Evolutionary conservation across 2,113 vertebrate genomes (phyloP).

Genomic region (Dolichotis patagonum): DNA sequence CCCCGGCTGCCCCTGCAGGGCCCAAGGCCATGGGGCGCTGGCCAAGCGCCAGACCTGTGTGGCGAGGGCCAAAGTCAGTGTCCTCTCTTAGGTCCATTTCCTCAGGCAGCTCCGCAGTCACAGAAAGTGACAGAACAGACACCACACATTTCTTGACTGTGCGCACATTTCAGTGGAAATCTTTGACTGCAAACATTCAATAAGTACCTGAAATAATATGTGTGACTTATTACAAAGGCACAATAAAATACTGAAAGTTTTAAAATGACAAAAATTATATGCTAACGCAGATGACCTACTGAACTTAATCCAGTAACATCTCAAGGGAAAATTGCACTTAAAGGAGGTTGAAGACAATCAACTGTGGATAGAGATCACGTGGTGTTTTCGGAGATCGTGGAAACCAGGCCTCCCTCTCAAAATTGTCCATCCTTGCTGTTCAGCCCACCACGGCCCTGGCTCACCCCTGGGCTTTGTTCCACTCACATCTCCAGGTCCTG

Average conservation of each 20-base stretch:
- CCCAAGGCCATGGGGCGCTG: neutral
- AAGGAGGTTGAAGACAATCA: neutral
- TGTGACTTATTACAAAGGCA: neutral
- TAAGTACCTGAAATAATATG: neutral
- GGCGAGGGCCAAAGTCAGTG: neutral
- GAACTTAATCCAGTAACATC: neutral
- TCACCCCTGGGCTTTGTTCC: neutral
- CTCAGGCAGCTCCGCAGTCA: neutral
- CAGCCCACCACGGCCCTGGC: neutral
- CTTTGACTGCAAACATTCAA: neutral
- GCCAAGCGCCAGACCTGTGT: no score
- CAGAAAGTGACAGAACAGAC: neutral
- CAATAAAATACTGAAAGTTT: neutral
- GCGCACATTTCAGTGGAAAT: neutral
- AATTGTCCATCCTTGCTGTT: rapidly evolving
- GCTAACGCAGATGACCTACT: neutral
- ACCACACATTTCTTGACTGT: neutral
- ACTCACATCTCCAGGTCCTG: neutral
- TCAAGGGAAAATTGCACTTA: neutral
- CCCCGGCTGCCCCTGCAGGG: neutral
- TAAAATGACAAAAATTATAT: neutral
- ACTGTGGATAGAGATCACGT: neutral
- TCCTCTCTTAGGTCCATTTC: no score
- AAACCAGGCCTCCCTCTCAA: neutral
- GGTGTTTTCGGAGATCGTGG: no score